Percentiles rank a stretch among this genome's conserved stretches.
Evolutionary conservation across 2,113 vertebrate genomes (phyloP).

Genomic region (Alces alces): DNA sequence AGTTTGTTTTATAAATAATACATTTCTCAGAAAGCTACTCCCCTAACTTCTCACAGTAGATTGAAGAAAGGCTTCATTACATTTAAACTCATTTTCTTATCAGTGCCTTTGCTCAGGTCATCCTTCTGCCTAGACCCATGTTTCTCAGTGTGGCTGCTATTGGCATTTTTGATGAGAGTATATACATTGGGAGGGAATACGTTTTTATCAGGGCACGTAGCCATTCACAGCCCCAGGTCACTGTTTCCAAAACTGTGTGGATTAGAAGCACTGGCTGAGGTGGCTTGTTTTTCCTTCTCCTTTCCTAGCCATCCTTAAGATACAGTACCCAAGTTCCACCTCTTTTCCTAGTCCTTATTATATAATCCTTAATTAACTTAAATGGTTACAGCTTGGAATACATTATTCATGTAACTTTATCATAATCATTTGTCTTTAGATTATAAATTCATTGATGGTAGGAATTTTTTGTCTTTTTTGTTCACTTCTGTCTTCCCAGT

Average conservation of each 20-base stretch:
- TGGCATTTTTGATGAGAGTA: neutral
- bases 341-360: neutral
- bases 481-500: neutral
- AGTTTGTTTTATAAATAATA: neutral
- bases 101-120: neutral
- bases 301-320: neutral
- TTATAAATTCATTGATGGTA: neutral
- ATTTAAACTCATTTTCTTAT: constrained; percentile 18
- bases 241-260: neutral
- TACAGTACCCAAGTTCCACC: neutral
- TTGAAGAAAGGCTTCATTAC: neutral
- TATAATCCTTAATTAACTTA: neutral
- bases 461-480: constrained; percentile 9
- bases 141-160: neutral
- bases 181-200: neutral
- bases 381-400: neutral
- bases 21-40: neutral
- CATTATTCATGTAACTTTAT: neutral
- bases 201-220: neutral
- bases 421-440: constrained; percentile 2
- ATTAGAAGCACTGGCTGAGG: neutral
- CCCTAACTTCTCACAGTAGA: neutral
- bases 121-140: neutral
- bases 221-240: neutral
- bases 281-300: neutral